These are phyloP conservation scores for Epinephelus fuscoguttatus DNA, from an alignment of 2,113 vertebrate species.

Conservation along the genomic window DNA sequence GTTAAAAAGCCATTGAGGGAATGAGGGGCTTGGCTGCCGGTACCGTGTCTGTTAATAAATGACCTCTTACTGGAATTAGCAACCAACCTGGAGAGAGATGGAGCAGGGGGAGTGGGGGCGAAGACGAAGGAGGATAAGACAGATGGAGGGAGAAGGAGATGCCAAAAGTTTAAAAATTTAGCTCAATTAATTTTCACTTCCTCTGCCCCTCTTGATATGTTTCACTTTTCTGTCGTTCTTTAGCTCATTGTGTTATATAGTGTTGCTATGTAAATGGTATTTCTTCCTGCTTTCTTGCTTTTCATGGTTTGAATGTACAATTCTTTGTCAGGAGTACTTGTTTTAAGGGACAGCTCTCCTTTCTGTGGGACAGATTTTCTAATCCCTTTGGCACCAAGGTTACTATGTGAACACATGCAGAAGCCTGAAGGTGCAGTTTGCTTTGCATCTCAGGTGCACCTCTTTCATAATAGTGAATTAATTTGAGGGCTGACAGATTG, in stretches of 20 bases:
- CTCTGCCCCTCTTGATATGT: neutral
- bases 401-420: neutral
- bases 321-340: neutral
- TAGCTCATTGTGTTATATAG: neutral
- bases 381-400: no score
- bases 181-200: neutral
- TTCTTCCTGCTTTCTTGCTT: neutral
- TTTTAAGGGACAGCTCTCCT: neutral
- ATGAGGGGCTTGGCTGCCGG: constrained; percentile 65
- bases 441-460: neutral
- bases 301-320: neutral
- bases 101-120: neutral
- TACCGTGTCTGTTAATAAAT: constrained; percentile 76
- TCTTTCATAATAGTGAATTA: neutral
- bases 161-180: neutral
- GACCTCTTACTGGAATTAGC: constrained; percentile 83
- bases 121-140: neutral
- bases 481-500: neutral
- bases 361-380: neutral
- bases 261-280: neutral
- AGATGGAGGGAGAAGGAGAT: neutral
- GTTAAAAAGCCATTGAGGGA: constrained; percentile 81
- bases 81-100: constrained; percentile 62
- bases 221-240: neutral
- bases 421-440: neutral